A percentile compares a stretch with the other conserved stretches of the same genome.
Evolutionary conservation across 2,797 vertebrate species (phyloP).

Genomic region (Echeneis naucrates): DNA sequence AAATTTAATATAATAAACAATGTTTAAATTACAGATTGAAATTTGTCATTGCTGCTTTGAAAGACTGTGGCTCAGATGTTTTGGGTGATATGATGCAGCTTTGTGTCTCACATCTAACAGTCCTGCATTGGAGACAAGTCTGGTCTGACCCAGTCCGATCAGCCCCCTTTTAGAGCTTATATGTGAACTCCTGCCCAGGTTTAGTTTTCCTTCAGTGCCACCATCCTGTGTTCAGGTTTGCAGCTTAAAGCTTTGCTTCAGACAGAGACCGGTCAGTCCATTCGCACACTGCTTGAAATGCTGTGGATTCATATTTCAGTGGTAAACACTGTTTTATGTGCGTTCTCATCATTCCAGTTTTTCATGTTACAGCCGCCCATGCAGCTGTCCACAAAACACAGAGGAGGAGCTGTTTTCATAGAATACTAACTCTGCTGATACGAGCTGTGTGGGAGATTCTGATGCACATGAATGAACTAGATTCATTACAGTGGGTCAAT

Average conservation of each 20-base stretch:
- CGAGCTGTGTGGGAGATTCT: neutral
- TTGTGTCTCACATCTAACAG: too few relatives aligned
- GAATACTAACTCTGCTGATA: slow-evolving; percentile 1
- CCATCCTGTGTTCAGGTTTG: slow-evolving; percentile 25
- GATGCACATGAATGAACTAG: slow-evolving; percentile 8
- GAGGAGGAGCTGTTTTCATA: neutral
- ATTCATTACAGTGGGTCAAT: slow-evolving; percentile 21
- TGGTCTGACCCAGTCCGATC: slow-evolving; percentile 35
- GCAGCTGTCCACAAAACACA: neutral
- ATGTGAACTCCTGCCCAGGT: neutral
- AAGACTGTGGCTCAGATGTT: neutral
- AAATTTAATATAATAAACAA: too few relatives aligned
- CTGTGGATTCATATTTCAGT: slow-evolving; percentile 39
- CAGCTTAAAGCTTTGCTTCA: slow-evolving; percentile 47
- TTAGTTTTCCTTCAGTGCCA: neutral
- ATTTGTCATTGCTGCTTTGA: too few relatives aligned
- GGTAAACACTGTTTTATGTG: slow-evolving; percentile 16
- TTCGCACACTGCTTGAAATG: neutral
- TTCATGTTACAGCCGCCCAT: neutral
- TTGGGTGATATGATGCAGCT: neutral
- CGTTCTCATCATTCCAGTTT: neutral
- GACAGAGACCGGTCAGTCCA: too few relatives aligned
- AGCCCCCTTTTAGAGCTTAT: slow-evolving; percentile 3
- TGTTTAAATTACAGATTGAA: too few relatives aligned
- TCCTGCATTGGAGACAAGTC: slow-evolving; percentile 28